Evolutionary conservation across 2,888 invertebrate species (phyloP), one percentile per base, ranked within the genome.

Genomic region (Philereme transversata): DNA sequence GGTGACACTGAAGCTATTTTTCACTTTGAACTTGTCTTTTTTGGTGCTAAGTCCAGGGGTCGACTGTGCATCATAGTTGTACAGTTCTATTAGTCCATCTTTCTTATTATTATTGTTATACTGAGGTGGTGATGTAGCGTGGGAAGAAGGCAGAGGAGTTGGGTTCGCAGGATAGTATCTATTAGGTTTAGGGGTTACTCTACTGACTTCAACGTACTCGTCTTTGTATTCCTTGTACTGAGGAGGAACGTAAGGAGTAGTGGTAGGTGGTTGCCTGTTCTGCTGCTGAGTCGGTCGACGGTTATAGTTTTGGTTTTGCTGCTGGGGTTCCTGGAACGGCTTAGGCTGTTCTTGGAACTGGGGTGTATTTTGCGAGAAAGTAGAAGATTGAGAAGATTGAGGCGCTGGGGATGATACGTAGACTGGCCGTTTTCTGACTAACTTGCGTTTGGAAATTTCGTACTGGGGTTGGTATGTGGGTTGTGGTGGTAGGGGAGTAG

Each of bases 161-260:
- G 82, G 78, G 46, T 74, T 82, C 55, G 77, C 83, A 0, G 81
- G 76, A 68, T 80, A 86, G 68, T 77, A 86, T 66, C 81, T 79
- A 59, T 75, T 85, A 47, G 80, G 83, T 71, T 90, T 91, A 4
- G 91, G 88, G 5, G 87, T 87, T 6, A 90, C 89, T 65, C 89
- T 82, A 51, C 84, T 84, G 5, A 92, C 91, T 83, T 92, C 92
- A 4, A 92, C 91, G 64, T 92, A 92, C 73, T 92, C 92, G 22
- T 91, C 85, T 74, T 86, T 85, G 55, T 81, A 87, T 65, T 90
- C 78, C 72, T 81, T 83, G 69, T 81, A 85, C 71, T 88, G 84
- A 67, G 86, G 88, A 72, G 90, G 90, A 34, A 90, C 78, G 64
- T 81, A 83, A 4, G 84, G 81, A 49, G 83, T 65, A 68, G 76